Evolutionary conservation across 2,888 invertebrate genomes (phyloP), one percentile per base, ranked within the genome.

Genomic region (Reticulitermes lucifugus): DNA sequence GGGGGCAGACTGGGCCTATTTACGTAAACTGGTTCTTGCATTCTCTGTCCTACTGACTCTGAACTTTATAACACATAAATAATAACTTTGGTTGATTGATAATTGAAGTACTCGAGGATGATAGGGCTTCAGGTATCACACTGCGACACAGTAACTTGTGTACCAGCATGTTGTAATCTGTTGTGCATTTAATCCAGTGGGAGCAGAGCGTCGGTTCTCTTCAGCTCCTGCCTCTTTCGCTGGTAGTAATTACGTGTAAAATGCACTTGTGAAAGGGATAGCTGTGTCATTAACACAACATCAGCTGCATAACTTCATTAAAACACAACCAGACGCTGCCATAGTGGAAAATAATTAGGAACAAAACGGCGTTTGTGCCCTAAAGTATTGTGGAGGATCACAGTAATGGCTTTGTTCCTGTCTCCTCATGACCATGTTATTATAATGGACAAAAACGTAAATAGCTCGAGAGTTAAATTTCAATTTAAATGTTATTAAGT

Each of bases 191-290:
- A 25, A n/a, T 7, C n/a, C 65, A 6, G 65, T 25, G 12, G n/a
- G 5, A 65, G 21, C 18, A 12, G 60, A 60, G 65, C 25, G n/a
- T 25, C 25, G 25, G 65, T 65, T n/a, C n/a, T 18, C 1, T 14
- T n/a, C n/a, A 65, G 25, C 25, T 10, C 65, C 7, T n/a, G 25
- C 51, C 4, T 14, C 43, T 41, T 21, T n/a, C 46, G 81, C 70
- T 65, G 43, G 70, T n/a, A 81, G 81, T 46, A 81, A 81, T 81
- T 81, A 81, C 81, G n/a, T 70, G 81, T 46, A 81, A 81, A 81
- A 81, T 81, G 81, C 81, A 81, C 81, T 81, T 81, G 81, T 81
- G 70, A 81, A 81, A 70, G 70, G n/a, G 81, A 81, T 81, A 81
- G 65, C 81, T 12, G 46, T 41, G 43, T 70, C 81, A 81, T 70